Base-by-base conservation (phyloP, 2,888 invertebrate genomes). In the Morpho deidamia region DNA sequence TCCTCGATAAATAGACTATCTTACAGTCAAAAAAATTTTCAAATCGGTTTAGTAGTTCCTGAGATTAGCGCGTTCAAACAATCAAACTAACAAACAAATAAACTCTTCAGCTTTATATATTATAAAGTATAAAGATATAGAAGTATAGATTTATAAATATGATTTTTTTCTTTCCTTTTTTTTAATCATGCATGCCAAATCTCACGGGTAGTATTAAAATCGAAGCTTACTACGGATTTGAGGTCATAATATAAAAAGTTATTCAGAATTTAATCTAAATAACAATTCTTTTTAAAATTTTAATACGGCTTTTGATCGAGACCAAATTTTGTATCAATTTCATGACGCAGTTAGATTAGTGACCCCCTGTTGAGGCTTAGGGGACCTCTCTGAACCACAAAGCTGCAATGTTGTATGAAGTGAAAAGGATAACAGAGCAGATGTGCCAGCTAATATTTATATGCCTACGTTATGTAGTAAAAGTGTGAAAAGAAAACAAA, bases 291-390 rank as follows among this genome's bases (percentile, higher is more conserved):
- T 44, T 44, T 38, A 59, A 61, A 68, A 64, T 64, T 72, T 72
- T 76, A 77, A 79, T 78, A 69, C 70, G 66, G 59, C 68, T 68
- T 72, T 79, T 73, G 76, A 80, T 74, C 61, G 68, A 72, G 76
- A 72, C 74, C 70, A 69, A 80, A 78, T 79, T 79, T 75, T 76
- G 84, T 85, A 86, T 86, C 86, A 82, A 83, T 87, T 85, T 83
- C 85, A 78, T 70, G 68, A 74, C 76, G 74, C 74, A 68, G 74
- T 72, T 64, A 77, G 81, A 80, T 82, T 78, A 78, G 69, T 68
- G 76, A 70, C 76, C 80, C 78, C 84, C 79, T 63, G 76, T 57
- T 53, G 78, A 48, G 75, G 62, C 52, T 53, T 60, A 65, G 68
- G 72, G 69, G 72, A 72, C 72, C 72, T 69, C 69, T 65, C 59